Conservation (phyloP, 1,140 invertebrate species). For the Trigoniulus corallinus region DNA sequence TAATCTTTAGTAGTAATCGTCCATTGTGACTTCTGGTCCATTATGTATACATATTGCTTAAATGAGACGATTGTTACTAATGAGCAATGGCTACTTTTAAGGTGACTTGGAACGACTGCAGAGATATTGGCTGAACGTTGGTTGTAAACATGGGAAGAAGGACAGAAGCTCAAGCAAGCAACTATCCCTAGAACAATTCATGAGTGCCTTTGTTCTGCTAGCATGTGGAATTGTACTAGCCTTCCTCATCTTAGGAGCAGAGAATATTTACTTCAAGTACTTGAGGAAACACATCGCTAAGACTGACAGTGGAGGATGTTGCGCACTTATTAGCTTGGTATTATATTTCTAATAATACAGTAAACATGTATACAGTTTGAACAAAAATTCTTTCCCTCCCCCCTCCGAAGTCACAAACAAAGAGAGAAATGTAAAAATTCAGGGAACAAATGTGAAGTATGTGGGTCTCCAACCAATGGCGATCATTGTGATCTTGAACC, state of each 20-base stretch:
- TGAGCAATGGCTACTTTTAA: neutral
- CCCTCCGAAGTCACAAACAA: too few species aligned
- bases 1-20: too few species aligned
- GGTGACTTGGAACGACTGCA: constrained; percentile 8
- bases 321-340: constrained; percentile 10
- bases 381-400: neutral
- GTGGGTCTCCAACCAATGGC: neutral
- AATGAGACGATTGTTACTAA: neutral
- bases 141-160: constrained; percentile 1
- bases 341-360: neutral
- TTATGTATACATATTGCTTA: too few species aligned
- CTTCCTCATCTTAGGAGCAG: neutral
- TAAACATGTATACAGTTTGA: neutral
- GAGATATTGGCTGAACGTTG: constrained; percentile 2
- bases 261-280: constrained; percentile 8
- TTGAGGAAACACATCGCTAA: constrained; percentile 8
- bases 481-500: too few species aligned
- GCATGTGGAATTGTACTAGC: constrained; percentile 4
- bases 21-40: too few species aligned
- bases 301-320: constrained; percentile 7
- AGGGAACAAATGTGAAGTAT: too few species aligned
- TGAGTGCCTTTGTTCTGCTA: constrained; percentile 5
- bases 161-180: constrained; percentile 4
- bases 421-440: too few species aligned
- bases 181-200: constrained; percentile 6